These are phyloP conservation scores for Rhynchophorus ferrugineus DNA, from an alignment of 1,140 invertebrate species.

Conservation along the genomic window DNA sequence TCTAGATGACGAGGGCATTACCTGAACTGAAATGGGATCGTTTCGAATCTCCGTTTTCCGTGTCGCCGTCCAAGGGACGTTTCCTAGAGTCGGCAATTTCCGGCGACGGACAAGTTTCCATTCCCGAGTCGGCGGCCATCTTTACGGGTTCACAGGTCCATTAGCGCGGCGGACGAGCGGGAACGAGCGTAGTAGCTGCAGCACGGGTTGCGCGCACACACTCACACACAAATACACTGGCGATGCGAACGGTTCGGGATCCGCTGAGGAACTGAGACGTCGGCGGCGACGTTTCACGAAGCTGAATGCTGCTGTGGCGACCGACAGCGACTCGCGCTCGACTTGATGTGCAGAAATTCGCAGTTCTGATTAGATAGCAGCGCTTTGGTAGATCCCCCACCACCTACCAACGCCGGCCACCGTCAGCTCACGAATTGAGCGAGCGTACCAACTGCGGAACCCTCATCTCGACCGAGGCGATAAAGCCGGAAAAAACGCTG, in stretches of 20 bases:
- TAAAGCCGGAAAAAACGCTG: no score
- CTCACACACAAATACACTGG: background rate
- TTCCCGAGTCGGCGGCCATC: conserved; percentile 74
- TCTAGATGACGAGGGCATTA: conserved; percentile 44
- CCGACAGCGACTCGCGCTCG: background rate
- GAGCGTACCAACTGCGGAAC: no score
- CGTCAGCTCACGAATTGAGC: no score
- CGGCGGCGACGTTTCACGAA: no score
- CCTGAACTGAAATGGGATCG: conserved; percentile 83
- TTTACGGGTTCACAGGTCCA: conserved; percentile 33
- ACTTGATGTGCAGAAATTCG: background rate
- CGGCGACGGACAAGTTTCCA: conserved; percentile 74
- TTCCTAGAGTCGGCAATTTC: conserved; percentile 76
- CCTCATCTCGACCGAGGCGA: no score
- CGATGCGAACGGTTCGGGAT: background rate
- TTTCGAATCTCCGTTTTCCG: conserved; percentile 79
- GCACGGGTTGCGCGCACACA: conserved; percentile 20
- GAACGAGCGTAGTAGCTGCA: conserved; percentile 16
- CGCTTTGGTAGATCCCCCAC: no score
- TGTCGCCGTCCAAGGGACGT: conserved; percentile 76
- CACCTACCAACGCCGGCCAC: no score
- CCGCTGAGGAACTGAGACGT: background rate
- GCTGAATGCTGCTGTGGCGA: background rate
- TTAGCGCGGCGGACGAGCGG: conserved; percentile 30
- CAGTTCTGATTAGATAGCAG: conserved; percentile 1